phyloP scores from a whole-genome alignment of 2,113 vertebrate species.

The Atlantisia rogersi region DNA sequence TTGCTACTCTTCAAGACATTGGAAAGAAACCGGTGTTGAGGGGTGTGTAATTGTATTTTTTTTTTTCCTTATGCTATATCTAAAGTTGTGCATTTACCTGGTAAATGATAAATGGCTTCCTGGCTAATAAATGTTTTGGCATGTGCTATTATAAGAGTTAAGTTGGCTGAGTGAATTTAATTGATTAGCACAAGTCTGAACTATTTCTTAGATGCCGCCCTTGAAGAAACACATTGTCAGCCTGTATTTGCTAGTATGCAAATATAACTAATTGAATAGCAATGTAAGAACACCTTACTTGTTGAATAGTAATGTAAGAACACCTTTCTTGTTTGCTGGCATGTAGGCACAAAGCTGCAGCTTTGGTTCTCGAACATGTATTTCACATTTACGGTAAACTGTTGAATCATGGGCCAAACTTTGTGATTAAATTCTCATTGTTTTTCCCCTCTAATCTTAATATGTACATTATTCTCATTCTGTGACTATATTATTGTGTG shows the following conservation, averaged over 20 bases:
- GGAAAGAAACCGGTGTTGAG: conserved; percentile 46
- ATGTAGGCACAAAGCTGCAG: background rate
- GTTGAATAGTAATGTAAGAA: background rate
- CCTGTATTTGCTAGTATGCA: background rate
- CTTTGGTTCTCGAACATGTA: background rate
- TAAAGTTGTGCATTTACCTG: background rate
- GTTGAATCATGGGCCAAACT: background rate
- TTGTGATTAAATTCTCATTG: background rate
- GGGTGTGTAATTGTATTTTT: conserved; percentile 42
- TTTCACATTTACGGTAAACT: background rate
- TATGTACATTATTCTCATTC: background rate
- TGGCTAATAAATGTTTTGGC: background rate
- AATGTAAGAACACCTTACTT: background rate
- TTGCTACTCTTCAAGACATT: conserved; percentile 23
- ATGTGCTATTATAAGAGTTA: background rate
- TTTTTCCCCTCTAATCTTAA: background rate
- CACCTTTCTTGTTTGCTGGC: background rate
- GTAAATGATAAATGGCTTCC: background rate
- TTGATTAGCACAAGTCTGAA: background rate
- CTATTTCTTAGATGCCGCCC: background rate
- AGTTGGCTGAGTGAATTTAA: background rate
- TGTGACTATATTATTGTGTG: background rate
- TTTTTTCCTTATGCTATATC: background rate
- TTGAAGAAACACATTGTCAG: background rate
- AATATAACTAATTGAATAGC: background rate